Evolutionary conservation across 1,140 invertebrate species (phyloP).

Genomic region (Plectrocnemia conspersa): DNA sequence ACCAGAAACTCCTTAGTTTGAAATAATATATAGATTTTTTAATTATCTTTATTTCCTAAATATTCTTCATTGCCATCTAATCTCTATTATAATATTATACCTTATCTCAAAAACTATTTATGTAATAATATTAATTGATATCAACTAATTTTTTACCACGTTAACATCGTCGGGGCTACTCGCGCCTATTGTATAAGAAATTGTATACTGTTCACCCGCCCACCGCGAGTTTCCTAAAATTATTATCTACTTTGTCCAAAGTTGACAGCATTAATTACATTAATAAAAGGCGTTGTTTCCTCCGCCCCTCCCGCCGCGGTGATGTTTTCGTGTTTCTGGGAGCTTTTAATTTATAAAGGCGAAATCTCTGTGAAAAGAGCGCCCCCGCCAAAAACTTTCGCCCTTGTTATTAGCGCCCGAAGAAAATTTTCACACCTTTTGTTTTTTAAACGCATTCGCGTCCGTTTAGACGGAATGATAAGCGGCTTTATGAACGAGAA

Average conservation of each 20-base stretch:
- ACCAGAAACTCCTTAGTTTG: too few species aligned
- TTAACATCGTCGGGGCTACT: too few species aligned
- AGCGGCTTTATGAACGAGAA: conserved; percentile 3
- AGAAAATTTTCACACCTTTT: conserved; percentile 20
- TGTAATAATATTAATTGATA: too few species aligned
- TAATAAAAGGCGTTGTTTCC: conserved; percentile 16
- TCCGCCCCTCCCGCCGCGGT: not conserved
- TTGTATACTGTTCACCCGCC: too few species aligned
- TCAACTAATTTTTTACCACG: too few species aligned
- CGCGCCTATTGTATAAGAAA: too few species aligned
- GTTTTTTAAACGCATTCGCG: conserved; percentile 16
- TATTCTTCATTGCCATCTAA: too few species aligned
- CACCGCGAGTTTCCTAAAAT: conserved; percentile 1
- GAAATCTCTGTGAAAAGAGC: conserved; percentile 24
- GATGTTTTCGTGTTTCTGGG: conserved; percentile 16
- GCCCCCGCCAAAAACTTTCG: conserved; percentile 15
- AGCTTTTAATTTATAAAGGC: conserved; percentile 24
- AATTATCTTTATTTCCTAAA: too few species aligned
- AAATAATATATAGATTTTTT: too few species aligned
- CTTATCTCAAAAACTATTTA: too few species aligned
- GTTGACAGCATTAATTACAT: conserved; percentile 17
- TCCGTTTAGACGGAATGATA: conserved; percentile 22
- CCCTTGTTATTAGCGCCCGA: conserved; percentile 5
- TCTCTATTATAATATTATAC: too few species aligned
- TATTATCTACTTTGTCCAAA: conserved; percentile 11